Conservation (phyloP, 2,888 invertebrate species). For the Chelonus formosanus region DNA sequence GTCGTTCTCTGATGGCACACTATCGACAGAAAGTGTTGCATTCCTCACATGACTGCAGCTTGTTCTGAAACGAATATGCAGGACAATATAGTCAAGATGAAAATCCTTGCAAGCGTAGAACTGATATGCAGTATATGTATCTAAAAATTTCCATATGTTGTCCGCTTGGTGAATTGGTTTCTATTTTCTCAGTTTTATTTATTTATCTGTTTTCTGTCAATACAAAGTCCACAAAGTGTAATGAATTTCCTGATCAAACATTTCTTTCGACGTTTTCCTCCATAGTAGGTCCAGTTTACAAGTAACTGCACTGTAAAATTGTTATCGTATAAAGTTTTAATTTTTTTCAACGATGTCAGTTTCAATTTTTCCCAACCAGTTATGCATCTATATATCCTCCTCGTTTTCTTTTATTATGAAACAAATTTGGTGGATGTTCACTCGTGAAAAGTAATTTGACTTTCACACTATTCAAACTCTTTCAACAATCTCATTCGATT, state of each 20-base stretch:
- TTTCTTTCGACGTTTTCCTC: neutral
- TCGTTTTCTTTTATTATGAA: too few species aligned
- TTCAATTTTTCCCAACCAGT: too few species aligned
- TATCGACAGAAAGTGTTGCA: too few species aligned
- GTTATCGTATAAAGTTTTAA: constrained; percentile 7
- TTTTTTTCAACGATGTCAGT: constrained; percentile 1
- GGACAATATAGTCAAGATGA: constrained; percentile 12
- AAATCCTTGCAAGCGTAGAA: constrained; percentile 1
- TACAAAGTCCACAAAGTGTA: constrained; percentile 9
- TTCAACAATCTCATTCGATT: too few species aligned
- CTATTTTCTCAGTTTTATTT: neutral
- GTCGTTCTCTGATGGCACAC: too few species aligned
- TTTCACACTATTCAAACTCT: too few species aligned
- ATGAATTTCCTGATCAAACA: constrained; percentile 1
- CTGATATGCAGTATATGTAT: constrained; percentile 4
- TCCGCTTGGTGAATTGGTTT: too few species aligned
- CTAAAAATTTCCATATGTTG: neutral
- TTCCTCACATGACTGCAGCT: too few species aligned
- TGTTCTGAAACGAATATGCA: neutral
- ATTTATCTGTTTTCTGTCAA: neutral
- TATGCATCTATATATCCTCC: too few species aligned
- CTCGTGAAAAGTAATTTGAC: too few species aligned
- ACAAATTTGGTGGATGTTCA: too few species aligned
- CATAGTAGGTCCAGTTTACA: neutral
- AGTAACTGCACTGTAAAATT: constrained; percentile 13